Evolutionary conservation across 2,113 vertebrate species (phyloP).

Genomic region (Nothobranchius furzeri): DNA sequence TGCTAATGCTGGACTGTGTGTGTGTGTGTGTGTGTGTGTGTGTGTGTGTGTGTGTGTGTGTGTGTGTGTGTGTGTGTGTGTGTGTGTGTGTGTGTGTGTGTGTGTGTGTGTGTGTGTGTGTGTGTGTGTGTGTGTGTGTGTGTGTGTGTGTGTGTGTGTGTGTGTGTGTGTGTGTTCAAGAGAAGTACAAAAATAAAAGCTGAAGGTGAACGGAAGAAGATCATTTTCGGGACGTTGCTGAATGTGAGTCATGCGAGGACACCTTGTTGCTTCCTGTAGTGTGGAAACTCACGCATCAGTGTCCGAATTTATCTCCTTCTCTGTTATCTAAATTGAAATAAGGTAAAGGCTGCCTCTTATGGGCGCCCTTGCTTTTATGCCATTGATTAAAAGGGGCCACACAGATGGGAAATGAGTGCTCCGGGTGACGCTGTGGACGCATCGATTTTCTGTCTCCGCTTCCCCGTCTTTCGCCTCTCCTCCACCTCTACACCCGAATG

Average conservation of each 20-base stretch:
- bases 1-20: slow-evolving; percentile 13
- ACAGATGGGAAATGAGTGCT: slow-evolving; percentile 48
- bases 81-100: no score
- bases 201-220: slow-evolving; percentile 4
- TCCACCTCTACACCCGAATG: neutral
- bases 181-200: neutral
- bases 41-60: no score
- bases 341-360: slow-evolving; percentile 1
- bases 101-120: neutral
- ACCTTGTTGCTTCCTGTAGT: slow-evolving; percentile 14
- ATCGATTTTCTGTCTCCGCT: slow-evolving; percentile 61
- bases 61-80: no score
- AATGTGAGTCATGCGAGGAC: slow-evolving; percentile 22
- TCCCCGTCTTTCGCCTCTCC: slow-evolving; percentile 3
- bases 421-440: slow-evolving; percentile 44
- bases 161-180: neutral
- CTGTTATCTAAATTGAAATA: slow-evolving; percentile 5
- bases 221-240: slow-evolving; percentile 6
- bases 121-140: no score
- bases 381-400: slow-evolving; percentile 55
- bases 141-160: no score
- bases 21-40: neutral
- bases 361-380: slow-evolving; percentile 23
- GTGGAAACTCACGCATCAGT: slow-evolving; percentile 24
- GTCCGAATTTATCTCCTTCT: neutral